phyloP scores from a whole-genome alignment of 2,888 invertebrate species.

The Ochlodes sylvanus region DNA sequence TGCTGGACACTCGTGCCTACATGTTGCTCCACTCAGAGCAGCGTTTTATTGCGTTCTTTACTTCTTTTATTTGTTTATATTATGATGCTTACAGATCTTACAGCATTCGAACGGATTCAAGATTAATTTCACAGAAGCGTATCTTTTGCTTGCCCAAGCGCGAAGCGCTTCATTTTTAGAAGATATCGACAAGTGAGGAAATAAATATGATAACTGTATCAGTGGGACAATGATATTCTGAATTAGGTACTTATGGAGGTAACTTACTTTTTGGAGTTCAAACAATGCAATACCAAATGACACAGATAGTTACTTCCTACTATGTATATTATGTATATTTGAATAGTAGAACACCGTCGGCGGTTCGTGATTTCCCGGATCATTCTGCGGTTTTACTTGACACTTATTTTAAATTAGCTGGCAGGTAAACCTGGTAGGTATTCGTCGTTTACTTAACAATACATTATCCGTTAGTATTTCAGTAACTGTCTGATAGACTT shows the following conservation, averaged over 20 bases:
- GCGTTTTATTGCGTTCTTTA: neutral
- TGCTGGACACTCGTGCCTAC: no score
- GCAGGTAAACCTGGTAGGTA: neutral
- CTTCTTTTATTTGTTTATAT: neutral
- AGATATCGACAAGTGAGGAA: no score
- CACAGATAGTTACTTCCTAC: constrained; percentile 10
- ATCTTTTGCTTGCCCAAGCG: neutral
- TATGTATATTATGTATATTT: neutral
- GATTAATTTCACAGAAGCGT: neutral
- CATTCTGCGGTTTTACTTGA: constrained; percentile 3
- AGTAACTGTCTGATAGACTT: no score
- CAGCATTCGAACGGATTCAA: neutral
- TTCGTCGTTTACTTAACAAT: neutral
- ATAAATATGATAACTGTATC: no score
- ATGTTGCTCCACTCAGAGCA: neutral
- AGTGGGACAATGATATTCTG: no score
- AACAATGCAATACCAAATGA: neutral
- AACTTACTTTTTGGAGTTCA: no score
- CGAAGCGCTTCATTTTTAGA: no score
- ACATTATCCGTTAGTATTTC: neutral
- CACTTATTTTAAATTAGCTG: neutral
- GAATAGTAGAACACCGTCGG: neutral
- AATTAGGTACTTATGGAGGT: no score
- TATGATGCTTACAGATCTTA: neutral
- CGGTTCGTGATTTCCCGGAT: constrained; percentile 5